Percentiles rank a stretch among this genome's conserved stretches.
These are phyloP conservation scores for Troides oblongomaculatus DNA, from an alignment of 2,888 invertebrate genomes.

Conservation along the genomic window DNA sequence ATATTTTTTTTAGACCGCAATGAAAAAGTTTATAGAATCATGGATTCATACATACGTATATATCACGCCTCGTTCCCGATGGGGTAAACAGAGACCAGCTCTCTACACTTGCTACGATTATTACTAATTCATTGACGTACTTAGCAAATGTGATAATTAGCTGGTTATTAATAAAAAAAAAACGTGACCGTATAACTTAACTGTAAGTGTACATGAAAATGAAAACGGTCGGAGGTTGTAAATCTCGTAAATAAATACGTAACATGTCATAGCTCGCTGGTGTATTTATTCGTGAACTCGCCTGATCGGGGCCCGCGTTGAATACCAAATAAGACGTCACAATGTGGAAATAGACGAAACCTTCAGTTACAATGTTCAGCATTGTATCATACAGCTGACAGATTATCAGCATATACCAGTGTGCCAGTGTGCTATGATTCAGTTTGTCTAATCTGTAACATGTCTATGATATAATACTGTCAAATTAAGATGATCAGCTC, in stretches of 20 bases:
- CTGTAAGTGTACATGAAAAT: not conserved
- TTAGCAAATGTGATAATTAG: too few species aligned
- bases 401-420: constrained; percentile 33
- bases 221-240: constrained; percentile 1
- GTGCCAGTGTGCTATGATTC: not conserved
- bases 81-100: too few species aligned
- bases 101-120: too few species aligned
- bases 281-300: constrained; percentile 22
- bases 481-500: too few species aligned
- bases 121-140: too few species aligned
- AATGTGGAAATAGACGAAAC: constrained; percentile 18
- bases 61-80: too few species aligned
- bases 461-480: not conserved
- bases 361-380: not conserved
- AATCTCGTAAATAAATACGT: constrained; percentile 26
- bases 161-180: too few species aligned
- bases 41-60: too few species aligned
- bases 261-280: constrained; percentile 15
- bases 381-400: constrained; percentile 31
- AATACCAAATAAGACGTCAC: constrained; percentile 23
- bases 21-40: too few species aligned
- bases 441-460: constrained; percentile 6
- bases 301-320: constrained; percentile 13
- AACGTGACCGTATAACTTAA: too few species aligned
- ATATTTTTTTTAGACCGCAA: too few species aligned